Percentiles rank a stretch among this genome's conserved stretches.
These are phyloP conservation scores for Lethenteron reissneri DNA, from an alignment of 2,113 vertebrate genomes.

Conservation along the genomic window DNA sequence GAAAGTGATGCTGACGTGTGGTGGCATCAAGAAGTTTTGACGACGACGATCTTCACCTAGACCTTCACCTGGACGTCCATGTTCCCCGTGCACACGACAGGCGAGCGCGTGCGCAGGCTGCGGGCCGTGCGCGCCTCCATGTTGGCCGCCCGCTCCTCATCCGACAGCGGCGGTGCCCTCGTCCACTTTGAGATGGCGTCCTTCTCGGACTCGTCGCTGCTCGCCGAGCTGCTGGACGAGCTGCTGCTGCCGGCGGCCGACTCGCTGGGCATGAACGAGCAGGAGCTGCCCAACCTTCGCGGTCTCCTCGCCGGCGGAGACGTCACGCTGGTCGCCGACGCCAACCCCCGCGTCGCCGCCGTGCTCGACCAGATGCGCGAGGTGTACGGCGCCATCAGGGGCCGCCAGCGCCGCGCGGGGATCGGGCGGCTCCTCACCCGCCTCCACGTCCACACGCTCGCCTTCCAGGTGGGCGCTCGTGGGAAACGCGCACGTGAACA, in stretches of 20 bases:
- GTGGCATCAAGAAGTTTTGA: too few relatives aligned
- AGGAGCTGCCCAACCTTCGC: constrained; percentile 44
- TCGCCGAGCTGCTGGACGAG: constrained; percentile 28
- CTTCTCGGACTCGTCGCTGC: constrained; percentile 35
- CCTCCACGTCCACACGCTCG: constrained; percentile 42
- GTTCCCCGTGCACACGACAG: too few relatives aligned
- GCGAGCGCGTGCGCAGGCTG: too few relatives aligned
- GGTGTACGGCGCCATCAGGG: constrained; percentile 30
- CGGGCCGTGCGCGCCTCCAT: too few relatives aligned
- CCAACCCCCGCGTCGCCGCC: constrained; percentile 40
- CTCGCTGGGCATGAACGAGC: constrained; percentile 51
- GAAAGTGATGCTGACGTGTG: too few relatives aligned
- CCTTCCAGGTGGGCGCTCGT: constrained; percentile 23
- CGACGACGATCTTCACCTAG: too few relatives aligned
- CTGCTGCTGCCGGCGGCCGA: constrained; percentile 29
- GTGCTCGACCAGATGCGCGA: constrained; percentile 50
- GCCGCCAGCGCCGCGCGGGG: constrained; percentile 18
- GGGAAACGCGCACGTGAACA: too few relatives aligned
- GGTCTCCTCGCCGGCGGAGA: constrained; percentile 34
- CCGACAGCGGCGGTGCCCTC: background rate
- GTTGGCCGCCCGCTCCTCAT: too few relatives aligned
- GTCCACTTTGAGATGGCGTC: constrained; percentile 52
- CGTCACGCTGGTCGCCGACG: constrained; percentile 38
- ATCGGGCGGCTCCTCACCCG: constrained; percentile 24
- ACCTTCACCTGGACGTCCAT: too few relatives aligned